Conservation (phyloP, 2,888 invertebrate genomes). For the Synergus umbraculus region DNA sequence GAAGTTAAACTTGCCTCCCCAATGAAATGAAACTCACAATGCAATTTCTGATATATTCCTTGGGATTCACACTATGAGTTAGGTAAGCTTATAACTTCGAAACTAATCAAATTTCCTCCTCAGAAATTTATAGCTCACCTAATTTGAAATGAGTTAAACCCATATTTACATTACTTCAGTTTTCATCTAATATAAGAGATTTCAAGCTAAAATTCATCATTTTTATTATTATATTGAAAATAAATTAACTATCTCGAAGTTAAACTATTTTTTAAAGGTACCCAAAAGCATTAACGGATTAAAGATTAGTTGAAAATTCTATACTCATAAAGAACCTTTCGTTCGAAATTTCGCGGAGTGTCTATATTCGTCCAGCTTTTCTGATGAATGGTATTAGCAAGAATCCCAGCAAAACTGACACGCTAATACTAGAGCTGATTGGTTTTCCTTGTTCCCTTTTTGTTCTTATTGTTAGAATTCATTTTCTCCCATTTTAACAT, state of each 20-base stretch:
- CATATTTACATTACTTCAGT: background rate
- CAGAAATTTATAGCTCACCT: background rate
- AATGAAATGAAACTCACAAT: slow-evolving; percentile 9
- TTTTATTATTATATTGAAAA: background rate
- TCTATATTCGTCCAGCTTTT: no score
- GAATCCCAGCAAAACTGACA: no score
- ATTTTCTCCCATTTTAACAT: no score
- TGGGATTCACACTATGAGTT: background rate
- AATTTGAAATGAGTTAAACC: background rate
- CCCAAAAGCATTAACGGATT: background rate
- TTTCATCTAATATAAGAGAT: background rate
- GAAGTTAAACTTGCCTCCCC: background rate
- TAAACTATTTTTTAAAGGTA: background rate
- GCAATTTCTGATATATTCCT: slow-evolving; percentile 1
- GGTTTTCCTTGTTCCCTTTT: no score
- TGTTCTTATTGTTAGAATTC: no score
- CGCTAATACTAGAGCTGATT: no score
- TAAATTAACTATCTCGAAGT: background rate
- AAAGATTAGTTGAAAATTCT: no score
- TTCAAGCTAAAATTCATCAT: background rate
- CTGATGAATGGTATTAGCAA: no score
- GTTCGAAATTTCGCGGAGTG: background rate
- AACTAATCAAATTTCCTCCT: background rate
- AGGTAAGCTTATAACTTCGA: background rate
- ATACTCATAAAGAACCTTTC: background rate